A percentile compares a stretch with the other conserved stretches of the same genome.
Conservation (phyloP, 2,888 invertebrate species). For the Plagiodera versicolora region DNA sequence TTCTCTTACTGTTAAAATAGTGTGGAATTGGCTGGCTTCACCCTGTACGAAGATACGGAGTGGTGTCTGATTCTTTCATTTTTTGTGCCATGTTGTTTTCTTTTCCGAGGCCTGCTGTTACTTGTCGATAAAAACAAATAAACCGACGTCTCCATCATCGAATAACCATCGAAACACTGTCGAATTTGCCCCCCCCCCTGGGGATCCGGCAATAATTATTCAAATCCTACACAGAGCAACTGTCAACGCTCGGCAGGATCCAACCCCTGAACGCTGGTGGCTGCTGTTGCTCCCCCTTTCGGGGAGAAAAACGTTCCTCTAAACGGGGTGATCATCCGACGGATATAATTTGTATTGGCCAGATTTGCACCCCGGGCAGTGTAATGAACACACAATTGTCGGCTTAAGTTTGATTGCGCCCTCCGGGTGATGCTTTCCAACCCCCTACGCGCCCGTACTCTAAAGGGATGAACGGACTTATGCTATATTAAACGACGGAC, state of each 20-base stretch:
- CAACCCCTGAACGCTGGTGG: slow-evolving; percentile 45
- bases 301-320: slow-evolving; percentile 27
- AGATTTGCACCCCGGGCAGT: slow-evolving; percentile 56
- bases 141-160: no score
- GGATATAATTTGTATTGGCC: slow-evolving; percentile 58
- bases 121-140: no score
- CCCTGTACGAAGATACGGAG: no score
- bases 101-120: no score
- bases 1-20: no score
- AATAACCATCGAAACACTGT: no score
- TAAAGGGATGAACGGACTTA: slow-evolving; percentile 46
- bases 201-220: slow-evolving; percentile 47
- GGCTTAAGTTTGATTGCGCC: slow-evolving; percentile 56
- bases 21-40: no score
- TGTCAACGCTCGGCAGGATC: slow-evolving; percentile 42
- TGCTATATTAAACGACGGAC: slow-evolving; percentile 51
- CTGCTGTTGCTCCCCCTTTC: slow-evolving; percentile 20
- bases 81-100: no score
- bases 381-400: slow-evolving; percentile 58
- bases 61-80: no score
- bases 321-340: slow-evolving; percentile 45
- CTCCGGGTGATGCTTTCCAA: slow-evolving; percentile 41
- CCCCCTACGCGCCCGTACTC: slow-evolving; percentile 26
- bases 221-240: slow-evolving; percentile 49
- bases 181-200: no score